Conservation (phyloP, 1,140 invertebrate genomes). For the Drosophila trapezifrons region DNA sequence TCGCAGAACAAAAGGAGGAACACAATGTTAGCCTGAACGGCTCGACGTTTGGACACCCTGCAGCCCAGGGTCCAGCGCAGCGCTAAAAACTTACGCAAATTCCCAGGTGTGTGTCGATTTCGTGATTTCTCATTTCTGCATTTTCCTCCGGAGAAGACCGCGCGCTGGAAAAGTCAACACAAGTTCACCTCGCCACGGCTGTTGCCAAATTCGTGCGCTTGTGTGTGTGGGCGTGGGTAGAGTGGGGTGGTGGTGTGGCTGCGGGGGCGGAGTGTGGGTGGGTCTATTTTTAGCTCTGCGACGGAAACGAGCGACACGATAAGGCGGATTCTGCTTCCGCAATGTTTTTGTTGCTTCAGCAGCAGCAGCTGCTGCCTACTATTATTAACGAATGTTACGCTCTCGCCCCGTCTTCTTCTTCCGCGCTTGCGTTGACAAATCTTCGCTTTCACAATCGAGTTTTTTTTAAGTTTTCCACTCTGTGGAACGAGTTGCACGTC, state of each 20-base stretch:
- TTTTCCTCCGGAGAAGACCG: slow-evolving; percentile 35
- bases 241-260: neutral
- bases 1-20: neutral
- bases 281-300: slow-evolving; percentile 43
- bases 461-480: slow-evolving; percentile 5
- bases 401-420: slow-evolving; percentile 29
- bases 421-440: slow-evolving; percentile 44
- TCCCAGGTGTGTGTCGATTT: slow-evolving; percentile 29
- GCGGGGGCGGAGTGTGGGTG: slow-evolving; percentile 21
- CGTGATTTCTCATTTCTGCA: slow-evolving; percentile 45
- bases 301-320: slow-evolving; percentile 40
- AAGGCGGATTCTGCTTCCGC: slow-evolving; percentile 48
- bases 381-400: slow-evolving; percentile 47
- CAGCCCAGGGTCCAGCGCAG: neutral
- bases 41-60: slow-evolving; percentile 12
- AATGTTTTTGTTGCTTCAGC: slow-evolving; percentile 39
- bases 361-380: slow-evolving; percentile 19
- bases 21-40: too few relatives aligned
- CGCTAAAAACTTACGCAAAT: slow-evolving; percentile 36
- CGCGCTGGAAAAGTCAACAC: slow-evolving; percentile 50
- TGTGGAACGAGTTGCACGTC: neutral
- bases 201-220: slow-evolving; percentile 34
- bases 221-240: slow-evolving; percentile 18
- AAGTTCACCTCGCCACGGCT: slow-evolving; percentile 39
- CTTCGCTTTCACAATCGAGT: slow-evolving; percentile 44